Base-by-base conservation (phyloP, 2,888 invertebrate species). In the Laspeyria flexula region DNA sequence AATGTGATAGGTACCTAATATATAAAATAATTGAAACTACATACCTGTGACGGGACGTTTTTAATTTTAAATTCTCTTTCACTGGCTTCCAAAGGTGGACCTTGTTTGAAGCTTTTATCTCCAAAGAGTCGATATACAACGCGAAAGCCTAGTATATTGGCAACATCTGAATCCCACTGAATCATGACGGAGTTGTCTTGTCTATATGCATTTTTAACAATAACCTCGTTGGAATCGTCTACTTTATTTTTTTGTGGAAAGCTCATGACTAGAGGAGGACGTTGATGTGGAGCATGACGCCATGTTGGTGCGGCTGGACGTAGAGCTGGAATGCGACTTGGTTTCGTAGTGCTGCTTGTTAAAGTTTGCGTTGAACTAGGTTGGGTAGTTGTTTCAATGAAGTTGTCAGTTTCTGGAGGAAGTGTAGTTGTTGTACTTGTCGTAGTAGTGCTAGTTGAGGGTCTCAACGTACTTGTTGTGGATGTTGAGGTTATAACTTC, bases 51-150 rank as follows among this genome's bases (percentile, higher is more conserved):
- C 35, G 98, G 98, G 54, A 98, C 97, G 77, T 97, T 98, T 88
- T 97, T 97, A 54, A 98, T 97, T 88, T 97, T 97, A 78, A 98
- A 98, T 86, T 98, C 97, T 71, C 97, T 93, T 87, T 97, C 97
- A 75, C 96, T 97, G 13, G 97, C 95, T 85, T 97, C 97, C 50
- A 98, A 86, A 0, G 97, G 97, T 11, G 97, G 97, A 3, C 97
- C 97, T 82, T 97, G 96, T 73, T 97, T 97, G 87, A 98, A 98
- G 67, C 94, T 96, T 78, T 96, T 96, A 73, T 97, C 97, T 3
- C 98, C 98, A 75, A 98, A 98, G 33, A 98, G 91, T 46, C 98
- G 93, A 82, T 98, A 98, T 15, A 97, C 96, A 9, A 98, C 97
- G 53, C 97, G 94, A 81, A 97, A 98, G 42, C 97, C 97, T n/a